phyloP scores from a whole-genome alignment of 1,140 invertebrate genomes.

The Epicauta chinensis region DNA sequence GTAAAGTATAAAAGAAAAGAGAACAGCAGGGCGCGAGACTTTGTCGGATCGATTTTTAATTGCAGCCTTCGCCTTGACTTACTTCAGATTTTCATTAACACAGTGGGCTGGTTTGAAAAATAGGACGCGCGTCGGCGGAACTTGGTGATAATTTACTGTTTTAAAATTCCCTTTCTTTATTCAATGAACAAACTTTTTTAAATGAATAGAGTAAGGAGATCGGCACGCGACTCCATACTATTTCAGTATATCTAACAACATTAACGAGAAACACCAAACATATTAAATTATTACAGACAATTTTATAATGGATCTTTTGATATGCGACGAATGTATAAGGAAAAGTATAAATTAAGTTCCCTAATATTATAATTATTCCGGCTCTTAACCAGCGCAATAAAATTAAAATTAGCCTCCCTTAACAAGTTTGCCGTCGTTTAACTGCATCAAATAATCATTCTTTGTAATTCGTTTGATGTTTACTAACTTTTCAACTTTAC shows the following conservation, averaged over 20 bases:
- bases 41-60: conserved; percentile 43
- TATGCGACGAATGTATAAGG: conserved; percentile 23
- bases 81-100: conserved; percentile 43
- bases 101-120: conserved; percentile 33
- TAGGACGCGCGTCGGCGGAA: conserved; percentile 28
- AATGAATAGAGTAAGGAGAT: neutral
- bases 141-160: conserved; percentile 33
- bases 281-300: too few relatives aligned
- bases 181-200: neutral
- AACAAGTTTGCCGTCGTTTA: conserved; percentile 22
- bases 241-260: too few relatives aligned
- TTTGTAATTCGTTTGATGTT: conserved; percentile 28
- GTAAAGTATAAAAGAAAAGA: conserved; percentile 32
- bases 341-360: conserved; percentile 20
- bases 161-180: conserved; percentile 6
- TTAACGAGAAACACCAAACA: too few relatives aligned
- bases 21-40: conserved; percentile 28
- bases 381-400: conserved; percentile 27
- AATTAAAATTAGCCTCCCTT: conserved; percentile 29
- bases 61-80: conserved; percentile 45
- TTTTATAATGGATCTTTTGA: conserved; percentile 17
- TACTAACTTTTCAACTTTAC: conserved; percentile 23
- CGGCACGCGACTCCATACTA: too few relatives aligned
- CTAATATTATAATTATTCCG: conserved; percentile 30
- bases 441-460: conserved; percentile 26